Percentiles rank a stretch among this genome's conserved stretches.
These are phyloP conservation scores for Anaspis maculata DNA, from an alignment of 2,888 invertebrate species.

Conservation along the genomic window DNA sequence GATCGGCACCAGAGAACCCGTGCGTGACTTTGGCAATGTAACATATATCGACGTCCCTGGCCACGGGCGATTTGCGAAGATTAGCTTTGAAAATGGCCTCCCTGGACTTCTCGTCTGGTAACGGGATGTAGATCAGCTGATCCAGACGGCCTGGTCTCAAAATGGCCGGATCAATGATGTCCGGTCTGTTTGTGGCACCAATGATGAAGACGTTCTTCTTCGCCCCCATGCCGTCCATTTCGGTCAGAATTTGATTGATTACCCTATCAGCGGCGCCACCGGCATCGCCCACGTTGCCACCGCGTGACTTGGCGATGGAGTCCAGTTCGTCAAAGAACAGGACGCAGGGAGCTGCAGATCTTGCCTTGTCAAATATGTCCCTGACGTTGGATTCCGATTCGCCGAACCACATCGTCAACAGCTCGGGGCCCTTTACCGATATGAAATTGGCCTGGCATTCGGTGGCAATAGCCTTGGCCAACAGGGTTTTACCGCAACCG, in stretches of 20 bases:
- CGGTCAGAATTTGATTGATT: constrained; percentile 98
- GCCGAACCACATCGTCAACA: constrained; percentile 99
- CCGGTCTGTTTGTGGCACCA: constrained; percentile 88
- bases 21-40: constrained; percentile 87
- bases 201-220: constrained; percentile 99
- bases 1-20: constrained; percentile 97
- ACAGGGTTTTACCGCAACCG: too few relatives aligned
- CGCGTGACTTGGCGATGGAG: constrained; percentile 98
- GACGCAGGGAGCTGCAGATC: constrained; percentile 98
- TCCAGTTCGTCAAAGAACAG: constrained; percentile 99
- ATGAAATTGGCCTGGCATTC: constrained; percentile 99
- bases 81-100: constrained; percentile 94
- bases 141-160: constrained; percentile 96
- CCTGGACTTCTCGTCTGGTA: constrained; percentile 97
- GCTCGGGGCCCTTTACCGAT: constrained; percentile 94
- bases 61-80: constrained; percentile 91
- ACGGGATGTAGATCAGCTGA: constrained; percentile 98
- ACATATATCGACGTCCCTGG: constrained; percentile 86
- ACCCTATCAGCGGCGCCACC: constrained; percentile 98
- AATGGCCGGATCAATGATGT: constrained; percentile 99
- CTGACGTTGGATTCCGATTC: constrained; percentile 99
- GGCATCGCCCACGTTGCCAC: constrained; percentile 94
- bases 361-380: constrained; percentile 98
- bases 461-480: constrained; percentile 97
- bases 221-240: constrained; percentile 99